Evolutionary conservation across 2,113 vertebrate genomes (phyloP).

Genomic region (Ictalurus punctatus): DNA sequence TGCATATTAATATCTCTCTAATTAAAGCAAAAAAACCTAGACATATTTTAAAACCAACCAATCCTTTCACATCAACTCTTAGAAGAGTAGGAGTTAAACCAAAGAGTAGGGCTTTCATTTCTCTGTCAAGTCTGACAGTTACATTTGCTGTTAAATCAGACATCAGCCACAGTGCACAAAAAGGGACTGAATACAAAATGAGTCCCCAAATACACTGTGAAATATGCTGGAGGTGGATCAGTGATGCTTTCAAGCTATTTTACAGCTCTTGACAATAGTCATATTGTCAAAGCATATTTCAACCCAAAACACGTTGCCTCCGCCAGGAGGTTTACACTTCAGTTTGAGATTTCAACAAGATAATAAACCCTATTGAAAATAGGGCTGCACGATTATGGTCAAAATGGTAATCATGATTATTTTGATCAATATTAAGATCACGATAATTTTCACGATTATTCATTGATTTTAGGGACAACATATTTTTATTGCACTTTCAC

Average conservation of each 20-base stretch:
- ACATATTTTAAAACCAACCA: not conserved
- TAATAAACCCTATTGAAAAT: not conserved
- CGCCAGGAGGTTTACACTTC: not conserved
- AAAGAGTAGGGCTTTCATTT: not conserved
- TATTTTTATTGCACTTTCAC: no score
- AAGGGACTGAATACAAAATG: not conserved
- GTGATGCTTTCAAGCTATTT: not conserved
- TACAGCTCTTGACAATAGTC: not conserved
- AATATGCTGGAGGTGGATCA: not conserved
- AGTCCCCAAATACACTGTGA: not conserved
- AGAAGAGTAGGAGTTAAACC: not conserved
- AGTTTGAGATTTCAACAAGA: not conserved
- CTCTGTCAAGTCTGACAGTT: not conserved
- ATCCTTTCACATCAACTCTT: not conserved
- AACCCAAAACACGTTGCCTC: not conserved
- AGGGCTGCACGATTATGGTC: no score
- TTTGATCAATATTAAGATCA: no score
- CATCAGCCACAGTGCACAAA: not conserved
- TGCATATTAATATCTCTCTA: not conserved
- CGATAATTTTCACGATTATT: no score
- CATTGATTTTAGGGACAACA: no score
- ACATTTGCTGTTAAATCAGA: not conserved
- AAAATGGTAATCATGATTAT: no score
- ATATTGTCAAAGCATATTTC: not conserved
- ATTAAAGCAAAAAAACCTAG: not conserved